These are phyloP conservation scores for Sceloporus tristichus DNA, from an alignment of 2,113 vertebrate genomes.

Conservation along the genomic window DNA sequence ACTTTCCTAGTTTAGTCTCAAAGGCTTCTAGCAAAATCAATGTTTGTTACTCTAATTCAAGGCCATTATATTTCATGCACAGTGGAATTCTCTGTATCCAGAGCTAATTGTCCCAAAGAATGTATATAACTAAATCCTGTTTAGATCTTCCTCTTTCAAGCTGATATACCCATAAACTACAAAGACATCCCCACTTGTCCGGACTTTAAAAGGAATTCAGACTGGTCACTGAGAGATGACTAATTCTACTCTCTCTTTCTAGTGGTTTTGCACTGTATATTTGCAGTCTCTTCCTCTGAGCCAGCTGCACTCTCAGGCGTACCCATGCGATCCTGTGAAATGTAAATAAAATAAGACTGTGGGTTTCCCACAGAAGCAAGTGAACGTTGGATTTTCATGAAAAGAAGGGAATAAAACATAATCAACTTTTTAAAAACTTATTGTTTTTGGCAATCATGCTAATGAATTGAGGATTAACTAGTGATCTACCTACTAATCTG, in stretches of 20 bases:
- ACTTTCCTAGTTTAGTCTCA: slow-evolving; percentile 33
- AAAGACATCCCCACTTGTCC: not conserved
- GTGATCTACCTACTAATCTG: too few relatives aligned
- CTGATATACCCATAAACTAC: not conserved
- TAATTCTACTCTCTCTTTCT: slow-evolving; percentile 11
- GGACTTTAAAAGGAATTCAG: not conserved
- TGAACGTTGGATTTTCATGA: slow-evolving; percentile 27
- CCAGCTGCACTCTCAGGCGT: slow-evolving; percentile 12
- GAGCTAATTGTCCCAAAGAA: slow-evolving; percentile 1
- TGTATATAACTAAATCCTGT: not conserved
- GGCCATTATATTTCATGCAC: not conserved
- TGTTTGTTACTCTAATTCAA: slow-evolving; percentile 5
- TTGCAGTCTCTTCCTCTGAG: not conserved
- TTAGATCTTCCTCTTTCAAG: slow-evolving; percentile 6
- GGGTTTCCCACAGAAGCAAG: not conserved
- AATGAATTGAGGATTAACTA: not conserved
- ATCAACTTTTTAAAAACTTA: not conserved
- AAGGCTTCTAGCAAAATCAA: not conserved
- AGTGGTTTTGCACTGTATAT: slow-evolving; percentile 16
- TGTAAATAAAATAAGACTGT: slow-evolving; percentile 14
- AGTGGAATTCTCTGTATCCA: not conserved
- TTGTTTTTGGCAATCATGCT: not conserved
- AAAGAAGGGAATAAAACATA: slow-evolving; percentile 16
- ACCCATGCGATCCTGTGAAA: not conserved
- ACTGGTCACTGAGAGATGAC: not conserved